Conservation (phyloP, 2,797 vertebrate species). For the Mormyrus hasselquistii region DNA sequence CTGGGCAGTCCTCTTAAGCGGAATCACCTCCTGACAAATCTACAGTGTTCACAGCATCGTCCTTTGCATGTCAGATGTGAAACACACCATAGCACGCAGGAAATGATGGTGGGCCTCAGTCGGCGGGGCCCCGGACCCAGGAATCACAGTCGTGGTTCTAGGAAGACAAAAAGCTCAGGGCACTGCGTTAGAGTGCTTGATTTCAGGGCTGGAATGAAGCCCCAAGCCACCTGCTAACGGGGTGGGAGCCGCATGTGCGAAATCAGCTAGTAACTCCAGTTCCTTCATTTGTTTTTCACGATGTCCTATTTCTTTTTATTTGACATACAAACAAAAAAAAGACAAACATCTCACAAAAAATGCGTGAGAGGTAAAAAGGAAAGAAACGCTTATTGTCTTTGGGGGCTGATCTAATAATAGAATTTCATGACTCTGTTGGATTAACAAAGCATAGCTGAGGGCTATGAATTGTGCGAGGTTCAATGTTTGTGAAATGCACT, state of each 20-base stretch:
- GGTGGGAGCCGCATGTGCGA: constrained; percentile 6
- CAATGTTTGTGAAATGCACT: constrained; percentile 31
- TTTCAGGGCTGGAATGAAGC: neutral
- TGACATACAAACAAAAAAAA: constrained; percentile 24
- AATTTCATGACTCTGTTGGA: constrained; percentile 39
- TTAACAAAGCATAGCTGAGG: constrained; percentile 33
- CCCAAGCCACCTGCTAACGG: neutral
- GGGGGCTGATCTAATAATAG: constrained; percentile 39
- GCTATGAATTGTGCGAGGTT: constrained; percentile 29
- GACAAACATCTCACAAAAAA: constrained; percentile 27
- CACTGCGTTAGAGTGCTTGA: neutral
- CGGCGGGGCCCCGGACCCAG: neutral
- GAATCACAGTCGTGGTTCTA: neutral
- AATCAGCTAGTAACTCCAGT: constrained; percentile 26
- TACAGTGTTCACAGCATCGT: neutral
- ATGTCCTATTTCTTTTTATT: constrained; percentile 35
- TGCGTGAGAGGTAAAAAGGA: constrained; percentile 30
- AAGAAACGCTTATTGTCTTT: constrained; percentile 33
- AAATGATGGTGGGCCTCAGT: neutral
- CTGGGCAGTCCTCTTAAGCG: constrained; percentile 13
- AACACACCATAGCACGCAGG: neutral
- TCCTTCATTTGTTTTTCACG: constrained; percentile 19
- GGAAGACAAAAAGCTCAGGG: neutral
- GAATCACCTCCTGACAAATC: neutral
- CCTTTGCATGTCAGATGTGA: neutral